phyloP scores from a whole-genome alignment of 2,888 invertebrate genomes.

The Scaptomyza tumidula region DNA sequence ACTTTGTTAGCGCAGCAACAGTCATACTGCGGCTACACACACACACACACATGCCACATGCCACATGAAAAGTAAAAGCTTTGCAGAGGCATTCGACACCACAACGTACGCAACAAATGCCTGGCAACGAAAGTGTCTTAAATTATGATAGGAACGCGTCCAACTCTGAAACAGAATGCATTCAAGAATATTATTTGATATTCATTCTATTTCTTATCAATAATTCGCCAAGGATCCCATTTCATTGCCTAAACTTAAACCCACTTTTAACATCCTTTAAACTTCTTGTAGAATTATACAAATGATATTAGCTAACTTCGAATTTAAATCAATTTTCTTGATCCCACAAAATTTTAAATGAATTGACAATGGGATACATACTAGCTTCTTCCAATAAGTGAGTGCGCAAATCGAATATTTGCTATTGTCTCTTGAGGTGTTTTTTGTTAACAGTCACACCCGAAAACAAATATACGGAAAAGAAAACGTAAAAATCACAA shows the following conservation, averaged over 20 bases:
- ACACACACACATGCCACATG: constrained; percentile 3
- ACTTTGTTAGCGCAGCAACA: constrained; percentile 72
- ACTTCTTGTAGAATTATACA: too few species aligned
- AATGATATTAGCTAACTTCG: too few species aligned
- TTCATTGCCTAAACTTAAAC: too few species aligned
- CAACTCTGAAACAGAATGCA: constrained; percentile 28
- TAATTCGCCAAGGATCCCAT: too few species aligned
- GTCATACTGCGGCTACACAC: constrained; percentile 52
- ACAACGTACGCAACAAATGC: constrained; percentile 73
- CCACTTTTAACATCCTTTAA: too few species aligned
- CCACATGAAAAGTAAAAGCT: constrained; percentile 67
- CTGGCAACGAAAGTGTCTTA: constrained; percentile 72
- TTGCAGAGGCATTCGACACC: constrained; percentile 64
- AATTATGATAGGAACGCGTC: constrained; percentile 77
- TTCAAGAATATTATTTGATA: too few species aligned
- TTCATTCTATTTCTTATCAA: too few species aligned
- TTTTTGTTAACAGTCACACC: constrained; percentile 27
- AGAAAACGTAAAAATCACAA: constrained; percentile 71
- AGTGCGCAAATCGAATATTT: constrained; percentile 10
- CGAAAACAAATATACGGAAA: constrained; percentile 21
- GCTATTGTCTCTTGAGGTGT: constrained; percentile 21
- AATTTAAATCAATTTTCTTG: background rate
- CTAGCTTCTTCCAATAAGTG: background rate
- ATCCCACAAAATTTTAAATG: background rate
- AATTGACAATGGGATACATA: background rate